Evolutionary conservation across 2,797 vertebrate genomes (phyloP), one percentile per base, ranked within the genome.

Genomic region (Kryptopterus vitreolus): DNA sequence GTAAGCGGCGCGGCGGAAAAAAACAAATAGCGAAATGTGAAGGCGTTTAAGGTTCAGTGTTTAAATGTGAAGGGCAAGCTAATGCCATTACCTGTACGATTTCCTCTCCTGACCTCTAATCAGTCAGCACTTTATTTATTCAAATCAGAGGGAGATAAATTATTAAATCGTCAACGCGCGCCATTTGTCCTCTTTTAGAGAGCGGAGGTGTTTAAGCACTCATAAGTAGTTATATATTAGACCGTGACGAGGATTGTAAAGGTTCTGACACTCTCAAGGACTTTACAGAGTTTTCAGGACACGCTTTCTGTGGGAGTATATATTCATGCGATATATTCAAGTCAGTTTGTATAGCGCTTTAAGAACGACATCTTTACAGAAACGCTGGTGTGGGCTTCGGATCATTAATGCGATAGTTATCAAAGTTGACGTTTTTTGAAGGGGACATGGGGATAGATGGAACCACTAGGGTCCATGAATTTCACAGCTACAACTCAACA

Each of bases 1-100:
- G 89, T 88, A 87, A 90, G 88, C 89, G 71, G 82, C 81, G 59
- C 85, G 55, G 85, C 77, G 78, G 92, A 92, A 87, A 92, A 92
- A 92, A 87, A 92, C 91, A 94, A 94, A 94, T 93, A 92, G 89
- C 91, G n/a, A 91, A 92, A 92, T 83, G 87, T 86, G 88, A 88
- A 90, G 89, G 88, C 90, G 87, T 92, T 92, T 92, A 87, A 88
- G 87, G 89, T 90, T 91, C 90, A 90, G 90, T 88, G 92, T 93
- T 92, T 91, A 91, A 93, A 94, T 93, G 89, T 89, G 91, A 90
- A 89, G 87, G 88, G 87, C 89, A 91, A 77, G 83, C 88, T 91
- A 90, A 91, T 90, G 90, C 89, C 93, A 91, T 92, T 90, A 90
- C 88, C 86, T 78, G 46, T 71, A 83, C 86, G 88, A 91, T 89